Percentiles rank a stretch among this genome's conserved stretches.
These are phyloP conservation scores for Drosophila kuntzei DNA, from an alignment of 2,888 invertebrate genomes.

Conservation along the genomic window DNA sequence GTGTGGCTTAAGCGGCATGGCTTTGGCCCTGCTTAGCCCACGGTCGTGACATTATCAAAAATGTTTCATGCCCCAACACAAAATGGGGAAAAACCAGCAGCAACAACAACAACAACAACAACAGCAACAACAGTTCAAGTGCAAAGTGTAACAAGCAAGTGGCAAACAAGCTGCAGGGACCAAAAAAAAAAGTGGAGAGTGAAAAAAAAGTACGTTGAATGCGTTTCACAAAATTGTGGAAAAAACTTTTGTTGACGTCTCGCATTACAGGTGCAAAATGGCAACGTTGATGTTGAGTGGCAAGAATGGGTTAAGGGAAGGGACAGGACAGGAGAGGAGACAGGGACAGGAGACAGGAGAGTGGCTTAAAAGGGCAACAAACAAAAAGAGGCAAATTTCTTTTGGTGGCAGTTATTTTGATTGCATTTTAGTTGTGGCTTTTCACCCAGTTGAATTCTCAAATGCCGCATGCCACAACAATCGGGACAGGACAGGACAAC, in stretches of 20 bases:
- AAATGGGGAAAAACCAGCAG: slow-evolving; percentile 14
- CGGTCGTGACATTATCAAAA: slow-evolving; percentile 63
- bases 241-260: slow-evolving; percentile 66
- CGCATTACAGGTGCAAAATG: slow-evolving; percentile 65
- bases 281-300: slow-evolving; percentile 33
- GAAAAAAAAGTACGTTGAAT: slow-evolving; percentile 32
- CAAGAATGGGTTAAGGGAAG: background rate
- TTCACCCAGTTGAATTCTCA: background rate
- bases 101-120: slow-evolving; percentile 7
- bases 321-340: slow-evolving; percentile 13
- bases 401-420: slow-evolving; percentile 60
- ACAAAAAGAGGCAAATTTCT: slow-evolving; percentile 42
- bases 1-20: slow-evolving; percentile 53
- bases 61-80: slow-evolving; percentile 41
- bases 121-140: slow-evolving; percentile 21
- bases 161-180: slow-evolving; percentile 20
- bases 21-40: slow-evolving; percentile 60
- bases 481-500: slow-evolving; percentile 5
- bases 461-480: background rate
- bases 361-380: slow-evolving; percentile 15
- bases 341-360: background rate
- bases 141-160: slow-evolving; percentile 30
- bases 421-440: slow-evolving; percentile 46
- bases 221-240: slow-evolving; percentile 63
- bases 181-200: background rate